Conservation (phyloP, 2,888 invertebrate genomes). For the Gasteruption jaculator region DNA sequence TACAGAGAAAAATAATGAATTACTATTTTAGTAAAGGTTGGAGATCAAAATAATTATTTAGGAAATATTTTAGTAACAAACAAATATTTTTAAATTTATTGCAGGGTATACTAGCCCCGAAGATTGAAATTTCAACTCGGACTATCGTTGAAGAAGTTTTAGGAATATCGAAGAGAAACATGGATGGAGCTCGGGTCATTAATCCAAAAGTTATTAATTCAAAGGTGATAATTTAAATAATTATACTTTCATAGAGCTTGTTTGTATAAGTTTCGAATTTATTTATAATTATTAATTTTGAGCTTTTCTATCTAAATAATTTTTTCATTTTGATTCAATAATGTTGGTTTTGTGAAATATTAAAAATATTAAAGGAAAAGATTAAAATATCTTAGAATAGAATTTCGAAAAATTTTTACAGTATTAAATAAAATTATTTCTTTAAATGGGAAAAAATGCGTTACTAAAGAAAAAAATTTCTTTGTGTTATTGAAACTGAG, state of each 20-base stretch:
- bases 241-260: not conserved
- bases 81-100: slow-evolving; percentile 21
- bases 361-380: too few species aligned
- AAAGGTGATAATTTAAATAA: slow-evolving; percentile 33
- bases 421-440: too few species aligned
- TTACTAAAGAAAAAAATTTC: too few species aligned
- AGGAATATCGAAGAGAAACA: slow-evolving; percentile 29
- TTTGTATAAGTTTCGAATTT: slow-evolving; percentile 3
- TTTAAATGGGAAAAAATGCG: too few species aligned
- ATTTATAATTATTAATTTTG: slow-evolving; percentile 4
- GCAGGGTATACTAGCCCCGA: slow-evolving; percentile 68
- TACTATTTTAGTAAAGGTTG: slow-evolving; percentile 4
- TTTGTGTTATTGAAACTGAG: too few species aligned
- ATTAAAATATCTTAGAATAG: too few species aligned
- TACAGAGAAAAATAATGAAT: slow-evolving; percentile 1
- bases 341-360: slow-evolving; percentile 8
- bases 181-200: slow-evolving; percentile 33
- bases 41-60: not conserved
- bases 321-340: slow-evolving; percentile 5
- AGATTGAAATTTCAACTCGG: slow-evolving; percentile 66
- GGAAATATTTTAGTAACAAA: slow-evolving; percentile 2
- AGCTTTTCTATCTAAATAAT: slow-evolving; percentile 1
- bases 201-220: slow-evolving; percentile 51
- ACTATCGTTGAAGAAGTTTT: slow-evolving; percentile 63
- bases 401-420: too few species aligned